These are phyloP conservation scores for Agapostemon virescens DNA, from an alignment of 2,888 invertebrate genomes.

Conservation along the genomic window DNA sequence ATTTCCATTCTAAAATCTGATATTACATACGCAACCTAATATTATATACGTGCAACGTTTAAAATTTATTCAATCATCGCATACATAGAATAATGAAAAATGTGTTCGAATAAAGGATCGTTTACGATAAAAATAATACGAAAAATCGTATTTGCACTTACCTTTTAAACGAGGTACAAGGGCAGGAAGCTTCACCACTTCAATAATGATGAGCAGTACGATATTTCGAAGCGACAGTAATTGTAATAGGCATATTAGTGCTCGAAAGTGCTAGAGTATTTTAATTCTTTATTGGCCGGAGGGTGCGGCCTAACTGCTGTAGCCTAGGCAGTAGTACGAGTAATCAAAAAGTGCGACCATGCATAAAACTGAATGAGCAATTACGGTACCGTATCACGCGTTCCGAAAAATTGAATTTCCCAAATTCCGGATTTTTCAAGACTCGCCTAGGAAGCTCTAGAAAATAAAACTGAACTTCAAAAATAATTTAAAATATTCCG, in stretches of 20 bases:
- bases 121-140: background rate
- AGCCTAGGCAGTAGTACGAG: background rate
- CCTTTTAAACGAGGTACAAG: background rate
- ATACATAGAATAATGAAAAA: background rate
- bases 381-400: background rate
- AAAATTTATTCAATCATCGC: background rate
- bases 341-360: background rate
- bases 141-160: background rate
- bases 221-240: background rate
- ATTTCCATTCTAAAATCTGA: too few relatives aligned
- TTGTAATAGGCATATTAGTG: background rate
- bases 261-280: conserved; percentile 1
- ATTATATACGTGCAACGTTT: too few relatives aligned
- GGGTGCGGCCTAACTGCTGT: conserved; percentile 1
- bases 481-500: background rate
- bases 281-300: background rate
- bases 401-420: background rate
- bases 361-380: background rate
- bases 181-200: background rate
- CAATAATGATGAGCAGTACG: background rate
- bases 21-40: too few relatives aligned
- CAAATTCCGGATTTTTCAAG: background rate
- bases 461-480: background rate
- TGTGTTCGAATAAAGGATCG: background rate
- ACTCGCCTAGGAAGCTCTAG: background rate